Percentiles rank a stretch among this genome's conserved stretches.
Evolutionary conservation across 2,888 invertebrate species (phyloP).

Genomic region (Endotricha flammealis): DNA sequence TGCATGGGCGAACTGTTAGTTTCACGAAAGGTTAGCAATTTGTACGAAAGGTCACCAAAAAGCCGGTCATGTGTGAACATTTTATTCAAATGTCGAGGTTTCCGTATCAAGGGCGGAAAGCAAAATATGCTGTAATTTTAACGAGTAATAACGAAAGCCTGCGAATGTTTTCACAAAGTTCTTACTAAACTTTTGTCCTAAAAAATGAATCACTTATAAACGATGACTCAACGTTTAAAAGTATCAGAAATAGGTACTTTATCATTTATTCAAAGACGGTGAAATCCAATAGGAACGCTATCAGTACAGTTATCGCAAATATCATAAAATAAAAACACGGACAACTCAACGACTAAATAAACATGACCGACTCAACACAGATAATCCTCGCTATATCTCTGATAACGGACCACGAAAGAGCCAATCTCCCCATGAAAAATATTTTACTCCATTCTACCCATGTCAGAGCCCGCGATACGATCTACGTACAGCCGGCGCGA

Average conservation of each 20-base stretch:
- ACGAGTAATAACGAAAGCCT: constrained; percentile 7
- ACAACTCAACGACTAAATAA: constrained; percentile 21
- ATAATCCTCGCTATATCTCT: constrained; percentile 29
- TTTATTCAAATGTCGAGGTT: constrained; percentile 29
- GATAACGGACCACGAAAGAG: constrained; percentile 44
- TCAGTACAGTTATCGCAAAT: constrained; percentile 2
- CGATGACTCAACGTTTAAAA: too few species aligned
- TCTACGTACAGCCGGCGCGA: constrained; percentile 54
- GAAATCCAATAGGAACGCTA: background rate
- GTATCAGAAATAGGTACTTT: too few species aligned
- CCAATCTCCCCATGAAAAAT: constrained; percentile 49
- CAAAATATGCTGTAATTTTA: constrained; percentile 16
- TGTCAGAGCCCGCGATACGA: constrained; percentile 39
- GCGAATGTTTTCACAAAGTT: constrained; percentile 6
- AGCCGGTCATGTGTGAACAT: constrained; percentile 35
- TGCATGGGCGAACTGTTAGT: constrained; percentile 32
- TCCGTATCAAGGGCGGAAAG: constrained; percentile 11
- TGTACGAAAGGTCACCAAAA: constrained; percentile 43
- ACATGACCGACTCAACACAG: constrained; percentile 27
- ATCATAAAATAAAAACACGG: constrained; percentile 7
- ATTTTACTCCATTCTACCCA: constrained; percentile 41
- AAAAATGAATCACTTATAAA: too few species aligned
- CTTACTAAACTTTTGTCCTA: background rate
- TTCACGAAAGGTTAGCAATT: constrained; percentile 44
- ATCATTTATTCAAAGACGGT: too few species aligned